Conservation (phyloP, 37 sponge, comb jelly and placozoan genomes). For the Agelas oroides region DNA sequence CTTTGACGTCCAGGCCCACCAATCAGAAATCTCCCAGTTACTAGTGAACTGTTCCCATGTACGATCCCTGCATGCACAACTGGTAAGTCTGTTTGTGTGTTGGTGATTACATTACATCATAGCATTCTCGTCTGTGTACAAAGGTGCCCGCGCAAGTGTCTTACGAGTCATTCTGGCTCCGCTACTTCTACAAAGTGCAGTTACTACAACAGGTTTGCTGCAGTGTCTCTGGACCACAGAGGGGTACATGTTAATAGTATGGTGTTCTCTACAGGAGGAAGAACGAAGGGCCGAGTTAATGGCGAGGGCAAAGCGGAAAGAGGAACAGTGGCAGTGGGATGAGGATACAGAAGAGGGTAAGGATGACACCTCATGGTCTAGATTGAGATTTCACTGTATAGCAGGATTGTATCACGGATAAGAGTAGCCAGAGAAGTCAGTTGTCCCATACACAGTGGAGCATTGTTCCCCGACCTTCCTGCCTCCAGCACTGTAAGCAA, state of each 20-base stretch:
- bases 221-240: too few species aligned
- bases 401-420: too few species aligned
- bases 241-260: too few species aligned
- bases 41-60: slow-evolving; percentile 60
- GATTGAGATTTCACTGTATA: too few species aligned
- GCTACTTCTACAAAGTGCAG: slow-evolving; percentile 64
- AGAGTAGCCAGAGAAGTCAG: too few species aligned
- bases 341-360: slow-evolving; percentile 54
- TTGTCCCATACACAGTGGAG: too few species aligned
- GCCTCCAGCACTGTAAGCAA: too few species aligned
- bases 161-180: slow-evolving; percentile 75
- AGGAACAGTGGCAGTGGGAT: slow-evolving; percentile 66
- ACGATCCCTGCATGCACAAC: slow-evolving; percentile 55
- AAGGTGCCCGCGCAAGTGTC: slow-evolving; percentile 71
- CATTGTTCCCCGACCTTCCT: too few species aligned
- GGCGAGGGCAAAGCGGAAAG: slow-evolving; percentile 55
- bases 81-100: slow-evolving; percentile 23
- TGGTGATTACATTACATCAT: too few species aligned
- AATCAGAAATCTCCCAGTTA: slow-evolving; percentile 63
- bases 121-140: not conserved
- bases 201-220: slow-evolving; percentile 50
- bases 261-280: slow-evolving; percentile 45
- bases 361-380: too few species aligned
- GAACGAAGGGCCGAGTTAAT: slow-evolving; percentile 63
- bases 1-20: slow-evolving; percentile 61